Base-by-base conservation (phyloP, 2,888 invertebrate genomes). In the Megamerina dolium region DNA sequence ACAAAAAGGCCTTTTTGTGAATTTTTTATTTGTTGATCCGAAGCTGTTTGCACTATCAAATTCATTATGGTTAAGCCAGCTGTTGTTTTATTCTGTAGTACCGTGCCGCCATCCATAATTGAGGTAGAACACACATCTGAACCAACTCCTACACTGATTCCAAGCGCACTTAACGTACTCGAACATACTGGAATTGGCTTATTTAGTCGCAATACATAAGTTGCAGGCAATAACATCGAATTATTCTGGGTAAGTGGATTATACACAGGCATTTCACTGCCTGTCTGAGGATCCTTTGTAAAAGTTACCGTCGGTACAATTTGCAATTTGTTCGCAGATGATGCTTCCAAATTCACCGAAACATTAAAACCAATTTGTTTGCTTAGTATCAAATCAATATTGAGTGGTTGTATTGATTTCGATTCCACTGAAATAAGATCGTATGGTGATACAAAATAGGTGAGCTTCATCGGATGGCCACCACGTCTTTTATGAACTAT, bases 371-470 rank as follows among this genome's bases (percentile, higher is more conserved):
- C 94, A 34, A 91, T 75, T 38, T 80, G 79, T 51, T 82, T 81
- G 31, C 74, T 63, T 20, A 78, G 77, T 27, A 88, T 76, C n/a
- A 80, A 73, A 59, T 92, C 91, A 13, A 82, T 76, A 34, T 83
- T 85, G 46, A 93, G 75, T 9, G 85, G 81, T 58, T 85, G 81
- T 31, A 86, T 77, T 5, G 82, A 80, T 57, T 82, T 82, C 43
- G 76, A 77, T 48, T 85, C 85, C 57, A 82, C 77, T 65, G 89
- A 87, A 56, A 94, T 75, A 37, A 94, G 75, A 67, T 94, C 93
- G 63, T 93, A 94, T 0, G 94, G 93, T 0, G 91, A 88, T 4
- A 94, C 87, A 68, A 94, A 94, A 70, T 93, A 96, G 0, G 91
- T 93, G 20, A 96, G 74, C 60, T 87, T 87, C 88, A 95, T 88